phyloP scores from a whole-genome alignment of 2,888 invertebrate species.

The Netelia inedita region DNA sequence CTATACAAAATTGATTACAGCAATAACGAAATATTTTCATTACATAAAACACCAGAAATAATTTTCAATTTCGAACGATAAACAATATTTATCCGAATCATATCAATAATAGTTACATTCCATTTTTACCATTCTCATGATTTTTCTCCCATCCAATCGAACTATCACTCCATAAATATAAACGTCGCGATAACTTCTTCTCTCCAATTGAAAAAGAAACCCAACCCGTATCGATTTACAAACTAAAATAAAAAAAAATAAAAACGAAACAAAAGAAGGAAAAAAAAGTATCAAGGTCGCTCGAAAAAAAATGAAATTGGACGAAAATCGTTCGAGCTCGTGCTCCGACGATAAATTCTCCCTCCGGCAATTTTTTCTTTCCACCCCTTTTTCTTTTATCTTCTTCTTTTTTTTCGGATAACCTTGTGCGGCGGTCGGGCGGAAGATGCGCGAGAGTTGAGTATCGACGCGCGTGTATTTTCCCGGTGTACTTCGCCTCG shows the following conservation, averaged over 20 bases:
- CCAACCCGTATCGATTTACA: too few species aligned
- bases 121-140: too few species aligned
- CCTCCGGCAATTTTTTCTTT: background rate
- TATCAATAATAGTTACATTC: too few species aligned
- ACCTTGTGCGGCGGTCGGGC: constrained; percentile 1
- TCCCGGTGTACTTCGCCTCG: background rate
- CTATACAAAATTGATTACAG: too few species aligned
- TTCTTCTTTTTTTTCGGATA: background rate
- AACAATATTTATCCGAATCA: too few species aligned
- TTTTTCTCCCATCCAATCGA: too few species aligned
- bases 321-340: constrained; percentile 12
- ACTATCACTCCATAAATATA: too few species aligned
- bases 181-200: too few species aligned
- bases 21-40: too few species aligned
- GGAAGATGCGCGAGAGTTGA: constrained; percentile 17
- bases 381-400: constrained; percentile 4
- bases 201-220: too few species aligned
- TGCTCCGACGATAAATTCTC: background rate
- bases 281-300: background rate
- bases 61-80: too few species aligned
- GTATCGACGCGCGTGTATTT: constrained; percentile 3
- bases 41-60: too few species aligned
- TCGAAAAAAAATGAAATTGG: background rate
- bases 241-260: background rate
- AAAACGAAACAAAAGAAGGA: background rate